Evolutionary conservation across 1,140 invertebrate genomes (phyloP), one percentile per base, ranked within the genome.

Genomic region (Drosophila ogumai): DNA sequence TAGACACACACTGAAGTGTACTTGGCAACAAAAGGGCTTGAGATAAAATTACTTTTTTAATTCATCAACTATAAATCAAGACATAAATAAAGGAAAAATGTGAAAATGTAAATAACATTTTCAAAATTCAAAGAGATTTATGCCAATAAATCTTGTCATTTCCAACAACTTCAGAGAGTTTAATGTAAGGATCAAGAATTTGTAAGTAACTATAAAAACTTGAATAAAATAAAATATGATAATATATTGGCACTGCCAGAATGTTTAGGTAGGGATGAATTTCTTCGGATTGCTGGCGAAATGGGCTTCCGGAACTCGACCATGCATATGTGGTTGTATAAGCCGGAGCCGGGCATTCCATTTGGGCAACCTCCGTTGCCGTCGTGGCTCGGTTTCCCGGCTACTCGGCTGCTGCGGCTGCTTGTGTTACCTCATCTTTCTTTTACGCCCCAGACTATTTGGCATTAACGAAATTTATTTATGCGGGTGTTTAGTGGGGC

Each of bases 401-500:
- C 44, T 44, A 40, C 56, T 49, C 58, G 49, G 43, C 61, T 52
- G 46, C 67, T 77, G 61, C 38, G 60, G 69, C 54, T 52, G 69
- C 56, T 78, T 66, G 76, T 77, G 75, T 77, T 88, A 88, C 84
- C 84, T 88, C 84, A 87, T 87, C 84, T 87, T 90, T 90, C 85
- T 90, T 90, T 90, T 90, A 81, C 85, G 85, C 78, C 87, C 78
- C 69, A 90, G 85, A 90, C 85, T 85, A 90, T 90, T 90, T 76
- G 85, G 85, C 85, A 90, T 90, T 90, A 90, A 85, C 85, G 67
- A 90, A 90, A 90, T 90, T 90, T 90, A 90, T 90, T 90, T 91
- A 91, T 91, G 82, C 87, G 87, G 79, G 87, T 91, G 75, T 90
- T 90, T 90, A 90, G 82, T 90, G 87, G 77, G 87, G 87, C 87